Conservation (phyloP, 92 coral and sea anemone species). For the Nematostella vectensis region DNA sequence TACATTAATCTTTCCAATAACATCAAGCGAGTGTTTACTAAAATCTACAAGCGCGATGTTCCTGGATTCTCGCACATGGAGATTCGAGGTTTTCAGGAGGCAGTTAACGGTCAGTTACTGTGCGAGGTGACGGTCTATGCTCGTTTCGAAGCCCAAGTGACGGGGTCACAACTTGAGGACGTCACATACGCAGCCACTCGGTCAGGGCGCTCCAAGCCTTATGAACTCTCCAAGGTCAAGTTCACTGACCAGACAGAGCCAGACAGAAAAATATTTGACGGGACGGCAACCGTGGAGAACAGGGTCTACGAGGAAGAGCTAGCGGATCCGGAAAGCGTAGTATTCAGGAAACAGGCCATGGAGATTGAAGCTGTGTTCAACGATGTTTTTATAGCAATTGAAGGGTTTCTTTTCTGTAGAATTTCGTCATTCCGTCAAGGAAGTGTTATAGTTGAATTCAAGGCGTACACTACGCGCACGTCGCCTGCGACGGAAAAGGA, state of each 20-base stretch:
- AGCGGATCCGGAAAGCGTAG: constrained; percentile 1
- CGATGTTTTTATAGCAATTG: neutral
- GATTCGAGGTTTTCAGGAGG: constrained; percentile 3
- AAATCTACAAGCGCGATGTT: constrained; percentile 1
- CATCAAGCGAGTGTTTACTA: neutral
- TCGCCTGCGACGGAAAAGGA: constrained; percentile 4
- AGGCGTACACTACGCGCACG: constrained; percentile 6
- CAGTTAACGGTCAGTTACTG: neutral
- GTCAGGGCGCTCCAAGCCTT: constrained; percentile 1
- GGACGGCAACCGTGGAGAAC: constrained; percentile 8
- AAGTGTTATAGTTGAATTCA: constrained; percentile 40
- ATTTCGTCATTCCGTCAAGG: constrained; percentile 27
- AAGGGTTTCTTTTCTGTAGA: constrained; percentile 14
- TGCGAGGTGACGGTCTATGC: neutral
- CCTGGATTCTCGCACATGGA: constrained; percentile 8
- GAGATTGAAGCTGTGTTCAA: constrained; percentile 3
- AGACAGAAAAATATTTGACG: constrained; percentile 10
- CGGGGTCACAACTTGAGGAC: constrained; percentile 1
- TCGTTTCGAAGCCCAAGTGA: constrained; percentile 4
- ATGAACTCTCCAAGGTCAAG: neutral
- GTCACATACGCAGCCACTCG: constrained; percentile 4
- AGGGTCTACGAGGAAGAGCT: constrained; percentile 10
- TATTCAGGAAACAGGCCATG: constrained; percentile 8
- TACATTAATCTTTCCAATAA: neutral
- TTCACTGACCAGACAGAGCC: constrained; percentile 17